Evolutionary conservation across 2,113 vertebrate genomes (phyloP).

Genomic region (Acrocephalus arundinaceus): DNA sequence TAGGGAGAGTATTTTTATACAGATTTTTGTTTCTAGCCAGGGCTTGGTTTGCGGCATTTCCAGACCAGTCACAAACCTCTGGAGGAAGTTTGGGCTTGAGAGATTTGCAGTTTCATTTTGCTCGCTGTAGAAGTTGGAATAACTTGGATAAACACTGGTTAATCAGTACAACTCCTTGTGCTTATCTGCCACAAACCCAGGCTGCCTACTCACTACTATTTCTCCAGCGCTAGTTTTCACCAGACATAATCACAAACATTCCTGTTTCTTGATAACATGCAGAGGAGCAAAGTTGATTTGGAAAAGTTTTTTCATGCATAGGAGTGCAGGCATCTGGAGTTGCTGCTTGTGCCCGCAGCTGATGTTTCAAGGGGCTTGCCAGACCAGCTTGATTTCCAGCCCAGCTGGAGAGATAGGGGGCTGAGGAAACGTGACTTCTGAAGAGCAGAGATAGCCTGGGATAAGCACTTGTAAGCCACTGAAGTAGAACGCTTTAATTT

Average conservation of each 20-base stretch:
- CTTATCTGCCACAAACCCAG: slow-evolving; percentile 33
- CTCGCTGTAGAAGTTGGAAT: slow-evolving; percentile 12
- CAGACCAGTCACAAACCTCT: slow-evolving; percentile 1
- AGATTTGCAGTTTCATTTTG: slow-evolving; percentile 5
- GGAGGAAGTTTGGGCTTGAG: not conserved
- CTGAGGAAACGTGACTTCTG: not conserved
- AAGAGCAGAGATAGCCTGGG: not conserved
- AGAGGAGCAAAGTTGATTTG: not conserved
- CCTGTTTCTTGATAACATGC: slow-evolving; percentile 10
- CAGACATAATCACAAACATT: slow-evolving; percentile 41
- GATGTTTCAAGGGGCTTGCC: not conserved
- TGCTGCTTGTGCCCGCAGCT: not conserved
- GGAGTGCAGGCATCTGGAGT: not conserved
- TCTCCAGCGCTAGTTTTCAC: not conserved
- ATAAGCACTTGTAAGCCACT: not conserved
- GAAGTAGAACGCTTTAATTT: not conserved
- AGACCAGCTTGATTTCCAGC: not conserved
- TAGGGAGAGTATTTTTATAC: not conserved
- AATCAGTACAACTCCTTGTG: not conserved
- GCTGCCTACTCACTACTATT: slow-evolving; percentile 12
- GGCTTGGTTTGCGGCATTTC: not conserved
- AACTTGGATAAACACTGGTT: slow-evolving; percentile 29
- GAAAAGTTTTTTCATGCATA: not conserved
- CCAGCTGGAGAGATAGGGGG: not conserved
- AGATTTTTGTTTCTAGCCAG: not conserved